Conservation (phyloP, 2,113 vertebrate genomes). For the Atlantisia rogersi region DNA sequence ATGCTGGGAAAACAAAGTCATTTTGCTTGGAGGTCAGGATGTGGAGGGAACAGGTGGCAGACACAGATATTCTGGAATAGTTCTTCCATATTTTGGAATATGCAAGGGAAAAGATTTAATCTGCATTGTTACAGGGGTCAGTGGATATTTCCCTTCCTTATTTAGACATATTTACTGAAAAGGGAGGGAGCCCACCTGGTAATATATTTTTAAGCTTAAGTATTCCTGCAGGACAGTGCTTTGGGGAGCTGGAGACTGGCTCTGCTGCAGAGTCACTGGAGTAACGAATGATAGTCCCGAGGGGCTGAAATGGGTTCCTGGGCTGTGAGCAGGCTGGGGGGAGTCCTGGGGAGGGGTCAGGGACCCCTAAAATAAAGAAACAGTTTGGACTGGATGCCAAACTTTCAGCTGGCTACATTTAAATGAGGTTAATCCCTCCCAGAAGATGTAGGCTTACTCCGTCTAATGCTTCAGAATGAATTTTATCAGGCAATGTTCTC, state of each 20-base stretch:
- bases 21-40: slow-evolving; percentile 29
- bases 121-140: background rate
- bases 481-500: background rate
- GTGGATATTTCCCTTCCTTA: slow-evolving; percentile 1
- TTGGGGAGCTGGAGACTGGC: background rate
- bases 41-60: slow-evolving; percentile 32
- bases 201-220: slow-evolving; percentile 18
- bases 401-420: background rate
- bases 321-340: background rate
- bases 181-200: background rate
- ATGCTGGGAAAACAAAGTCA: background rate
- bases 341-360: background rate
- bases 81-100: background rate
- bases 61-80: slow-evolving; percentile 4
- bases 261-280: background rate
- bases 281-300: background rate
- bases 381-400: background rate
- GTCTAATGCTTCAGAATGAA: background rate
- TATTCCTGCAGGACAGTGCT: background rate
- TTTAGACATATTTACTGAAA: slow-evolving; percentile 29
- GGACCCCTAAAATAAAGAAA: background rate
- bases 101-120: slow-evolving; percentile 28
- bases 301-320: background rate
- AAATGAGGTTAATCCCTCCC: background rate
- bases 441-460: background rate